A percentile compares a stretch with the other conserved stretches of the same genome.
Conservation (phyloP, 92 coral and sea anemone species). For the Pocillopora meandrina region DNA sequence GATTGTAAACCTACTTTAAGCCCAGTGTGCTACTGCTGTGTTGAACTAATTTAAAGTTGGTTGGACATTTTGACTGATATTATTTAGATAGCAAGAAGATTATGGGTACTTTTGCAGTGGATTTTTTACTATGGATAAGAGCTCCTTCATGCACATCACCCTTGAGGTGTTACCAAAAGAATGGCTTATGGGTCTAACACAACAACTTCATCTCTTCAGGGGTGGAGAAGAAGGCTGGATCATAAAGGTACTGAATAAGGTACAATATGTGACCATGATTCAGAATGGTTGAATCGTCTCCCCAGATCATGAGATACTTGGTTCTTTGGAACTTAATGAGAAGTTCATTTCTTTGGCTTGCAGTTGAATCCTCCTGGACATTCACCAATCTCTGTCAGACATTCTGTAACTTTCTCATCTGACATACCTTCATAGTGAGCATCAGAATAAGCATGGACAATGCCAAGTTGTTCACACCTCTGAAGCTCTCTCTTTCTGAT, state of each 20-base stretch:
- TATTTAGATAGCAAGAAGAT: too few species aligned
- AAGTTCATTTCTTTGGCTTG: neutral
- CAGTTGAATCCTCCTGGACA: neutral
- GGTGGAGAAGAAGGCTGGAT: slow-evolving; percentile 11
- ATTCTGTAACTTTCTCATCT: neutral
- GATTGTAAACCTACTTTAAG: too few species aligned
- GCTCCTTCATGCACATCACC: too few species aligned
- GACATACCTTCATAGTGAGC: neutral
- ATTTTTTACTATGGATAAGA: too few species aligned
- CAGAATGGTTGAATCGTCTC: slow-evolving; percentile 4
- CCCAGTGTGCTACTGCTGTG: too few species aligned
- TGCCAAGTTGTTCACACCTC: neutral
- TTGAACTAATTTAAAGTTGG: too few species aligned
- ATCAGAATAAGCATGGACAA: neutral
- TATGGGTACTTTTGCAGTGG: too few species aligned
- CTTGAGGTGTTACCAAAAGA: too few species aligned
- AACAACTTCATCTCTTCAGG: slow-evolving; percentile 4
- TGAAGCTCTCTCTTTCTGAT: slow-evolving; percentile 12
- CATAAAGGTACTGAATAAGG: slow-evolving; percentile 1
- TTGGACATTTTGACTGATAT: too few species aligned
- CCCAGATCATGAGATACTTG: slow-evolving; percentile 30
- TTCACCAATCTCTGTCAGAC: neutral
- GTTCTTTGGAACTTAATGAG: slow-evolving; percentile 24
- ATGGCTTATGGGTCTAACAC: too few species aligned
- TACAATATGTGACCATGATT: slow-evolving; percentile 14